Evolutionary conservation across 2,888 invertebrate species (phyloP), one percentile per base, ranked within the genome.

Genomic region (Icerya purchasi): DNA sequence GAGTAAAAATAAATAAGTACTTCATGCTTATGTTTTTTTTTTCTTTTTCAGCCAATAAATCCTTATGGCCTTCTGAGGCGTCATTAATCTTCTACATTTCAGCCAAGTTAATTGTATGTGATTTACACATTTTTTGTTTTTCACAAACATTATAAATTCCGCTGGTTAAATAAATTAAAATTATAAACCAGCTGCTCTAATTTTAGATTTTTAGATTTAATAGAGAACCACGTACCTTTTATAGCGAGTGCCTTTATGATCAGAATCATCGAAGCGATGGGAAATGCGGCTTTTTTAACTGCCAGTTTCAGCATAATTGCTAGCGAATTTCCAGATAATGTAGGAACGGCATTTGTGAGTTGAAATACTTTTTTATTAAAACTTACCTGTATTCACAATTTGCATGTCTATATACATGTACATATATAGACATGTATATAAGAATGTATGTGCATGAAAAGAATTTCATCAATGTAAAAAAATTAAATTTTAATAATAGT

Each of bases 301-400:
- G 87, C 89, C 0, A 84, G 85, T 65, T 90, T 89, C 70, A 85
- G 88, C 1, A 86, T 90, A 65, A 85, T 87, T 64, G 88, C 89
- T 53, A 83, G 83, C 70, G 87, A 88, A 72, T 91, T 91, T 72
- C 87, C 89, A 0, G 77, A 89, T 63, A 84, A 84, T 68, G 82
- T 89, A 0, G 86, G 86, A 0, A 84, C 83, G 3, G 87, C 87
- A 67, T 90, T 90, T 74, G 86, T 85, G 74, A 81, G 83, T 78
- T 68, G 5, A 5, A n/a, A 2, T 21, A 50, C 36, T 56, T 8
- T 36, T 19, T 56, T 8, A 56, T 36, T 14, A 56, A 24, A 36
- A 56, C 10, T 10, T 2, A 10, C 2, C 52, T 50, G 3, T 55
- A 52, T 21, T 25, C 23, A n/a, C 56, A 14, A 57, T 22, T 21